Percentiles rank a stretch among this genome's conserved stretches.
Conservation (phyloP, 2,888 invertebrate genomes). For the Nebria brevicollis region DNA sequence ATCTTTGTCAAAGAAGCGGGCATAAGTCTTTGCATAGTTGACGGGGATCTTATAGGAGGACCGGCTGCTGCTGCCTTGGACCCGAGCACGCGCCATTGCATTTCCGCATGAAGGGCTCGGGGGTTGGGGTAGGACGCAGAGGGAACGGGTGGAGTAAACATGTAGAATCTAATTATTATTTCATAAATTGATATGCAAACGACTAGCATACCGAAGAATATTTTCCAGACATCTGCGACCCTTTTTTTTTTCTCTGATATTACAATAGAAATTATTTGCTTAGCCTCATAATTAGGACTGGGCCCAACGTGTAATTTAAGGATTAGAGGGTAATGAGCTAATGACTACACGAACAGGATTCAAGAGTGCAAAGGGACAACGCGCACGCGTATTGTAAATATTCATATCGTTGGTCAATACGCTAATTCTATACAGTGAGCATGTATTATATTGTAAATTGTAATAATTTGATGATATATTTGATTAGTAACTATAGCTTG, state of each 20-base stretch:
- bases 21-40: conserved; percentile 52
- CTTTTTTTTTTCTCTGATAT: neutral
- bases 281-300: conserved; percentile 26
- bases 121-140: neutral
- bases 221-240: conserved; percentile 20
- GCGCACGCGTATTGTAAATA: neutral
- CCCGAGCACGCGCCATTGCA: conserved; percentile 55
- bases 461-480: neutral
- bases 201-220: neutral
- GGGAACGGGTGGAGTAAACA: neutral
- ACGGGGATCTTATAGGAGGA: conserved; percentile 51
- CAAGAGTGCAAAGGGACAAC: neutral
- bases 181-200: conserved; percentile 42
- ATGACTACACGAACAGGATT: conserved; percentile 11
- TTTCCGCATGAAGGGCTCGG: conserved; percentile 50
- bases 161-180: conserved; percentile 36
- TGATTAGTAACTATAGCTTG: neutral
- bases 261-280: conserved; percentile 22
- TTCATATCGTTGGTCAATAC: neutral
- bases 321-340: conserved; percentile 38
- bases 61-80: conserved; percentile 39
- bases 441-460: neutral
- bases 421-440: neutral
- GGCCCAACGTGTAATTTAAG: conserved; percentile 37
- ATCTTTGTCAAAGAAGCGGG: conserved; percentile 10